Conservation (phyloP, 2,888 invertebrate species). For the Serripes groenlandicus region DNA sequence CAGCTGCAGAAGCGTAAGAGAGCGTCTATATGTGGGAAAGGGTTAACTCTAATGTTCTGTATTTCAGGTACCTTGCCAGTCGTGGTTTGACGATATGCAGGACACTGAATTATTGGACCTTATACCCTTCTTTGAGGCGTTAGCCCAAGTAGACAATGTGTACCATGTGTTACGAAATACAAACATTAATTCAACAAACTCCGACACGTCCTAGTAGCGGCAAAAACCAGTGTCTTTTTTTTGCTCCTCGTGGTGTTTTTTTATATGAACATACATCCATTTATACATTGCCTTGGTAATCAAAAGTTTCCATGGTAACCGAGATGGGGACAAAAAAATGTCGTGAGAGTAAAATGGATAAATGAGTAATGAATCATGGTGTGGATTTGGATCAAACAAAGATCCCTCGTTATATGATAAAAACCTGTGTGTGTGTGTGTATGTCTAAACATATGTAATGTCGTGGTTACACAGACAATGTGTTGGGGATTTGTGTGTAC, state of each 20-base stretch:
- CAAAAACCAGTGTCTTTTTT: slow-evolving; percentile 20
- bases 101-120: slow-evolving; percentile 98
- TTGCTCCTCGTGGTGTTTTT: not conserved
- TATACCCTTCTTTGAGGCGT: slow-evolving; percentile 98
- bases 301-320: not conserved
- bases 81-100: slow-evolving; percentile 99
- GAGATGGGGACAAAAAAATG: not conserved
- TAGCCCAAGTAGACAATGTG: slow-evolving; percentile 98
- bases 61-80: slow-evolving; percentile 95
- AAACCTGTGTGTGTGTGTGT: not conserved
- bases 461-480: not conserved
- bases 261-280: no score
- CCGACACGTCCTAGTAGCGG: slow-evolving; percentile 72
- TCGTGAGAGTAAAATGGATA: not conserved
- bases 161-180: slow-evolving; percentile 87
- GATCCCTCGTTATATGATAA: not conserved
- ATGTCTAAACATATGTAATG: not conserved
- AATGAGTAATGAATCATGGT: not conserved
- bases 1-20: no score
- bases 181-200: slow-evolving; percentile 45
- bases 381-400: not conserved
- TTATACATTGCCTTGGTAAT: no score
- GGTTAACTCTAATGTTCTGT: no score
- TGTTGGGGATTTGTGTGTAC: no score
- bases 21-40: no score